Percentiles rank a stretch among this genome's conserved stretches.
These are phyloP conservation scores for Cynaeus angustus DNA, from an alignment of 2,888 invertebrate genomes.

Conservation along the genomic window DNA sequence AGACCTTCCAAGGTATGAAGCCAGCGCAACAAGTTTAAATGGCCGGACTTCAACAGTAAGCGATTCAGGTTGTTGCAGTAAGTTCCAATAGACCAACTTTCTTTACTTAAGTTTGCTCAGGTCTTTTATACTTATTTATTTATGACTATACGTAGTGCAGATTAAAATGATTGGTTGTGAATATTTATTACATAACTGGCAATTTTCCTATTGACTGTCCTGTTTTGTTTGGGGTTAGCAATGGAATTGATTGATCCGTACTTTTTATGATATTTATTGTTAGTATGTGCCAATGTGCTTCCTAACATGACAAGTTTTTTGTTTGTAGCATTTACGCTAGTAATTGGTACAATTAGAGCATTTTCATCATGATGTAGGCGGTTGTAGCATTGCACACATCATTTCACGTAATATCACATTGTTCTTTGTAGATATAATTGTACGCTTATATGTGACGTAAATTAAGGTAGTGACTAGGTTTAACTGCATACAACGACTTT, in stretches of 20 bases:
- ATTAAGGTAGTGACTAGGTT: background rate
- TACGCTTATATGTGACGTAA: slow-evolving; percentile 20
- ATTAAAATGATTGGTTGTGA: slow-evolving; percentile 40
- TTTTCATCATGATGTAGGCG: slow-evolving; percentile 14
- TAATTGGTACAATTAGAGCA: slow-evolving; percentile 28
- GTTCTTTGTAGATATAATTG: background rate
- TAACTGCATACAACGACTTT: slow-evolving; percentile 3
- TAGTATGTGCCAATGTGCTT: slow-evolving; percentile 42
- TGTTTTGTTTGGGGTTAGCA: slow-evolving; percentile 16
- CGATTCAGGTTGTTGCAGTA: slow-evolving; percentile 79
- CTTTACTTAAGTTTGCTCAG: slow-evolving; percentile 40
- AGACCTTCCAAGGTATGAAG: slow-evolving; percentile 85
- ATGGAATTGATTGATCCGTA: slow-evolving; percentile 38
- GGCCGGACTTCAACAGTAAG: slow-evolving; percentile 82
- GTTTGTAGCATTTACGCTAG: slow-evolving; percentile 23
- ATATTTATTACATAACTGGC: slow-evolving; percentile 22
- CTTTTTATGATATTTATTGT: slow-evolving; percentile 16
- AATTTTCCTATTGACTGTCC: slow-evolving; percentile 22
- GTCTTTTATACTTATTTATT: slow-evolving; percentile 43
- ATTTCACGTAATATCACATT: slow-evolving; percentile 5
- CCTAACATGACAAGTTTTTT: slow-evolving; percentile 33
- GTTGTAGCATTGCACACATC: background rate
- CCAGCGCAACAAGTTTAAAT: slow-evolving; percentile 81
- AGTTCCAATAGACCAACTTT: slow-evolving; percentile 60
- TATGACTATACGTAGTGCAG: slow-evolving; percentile 26